Percentiles rank a stretch among this genome's conserved stretches.
These are phyloP conservation scores for Leucosticte australis DNA, from an alignment of 2,113 vertebrate species.

Conservation along the genomic window DNA sequence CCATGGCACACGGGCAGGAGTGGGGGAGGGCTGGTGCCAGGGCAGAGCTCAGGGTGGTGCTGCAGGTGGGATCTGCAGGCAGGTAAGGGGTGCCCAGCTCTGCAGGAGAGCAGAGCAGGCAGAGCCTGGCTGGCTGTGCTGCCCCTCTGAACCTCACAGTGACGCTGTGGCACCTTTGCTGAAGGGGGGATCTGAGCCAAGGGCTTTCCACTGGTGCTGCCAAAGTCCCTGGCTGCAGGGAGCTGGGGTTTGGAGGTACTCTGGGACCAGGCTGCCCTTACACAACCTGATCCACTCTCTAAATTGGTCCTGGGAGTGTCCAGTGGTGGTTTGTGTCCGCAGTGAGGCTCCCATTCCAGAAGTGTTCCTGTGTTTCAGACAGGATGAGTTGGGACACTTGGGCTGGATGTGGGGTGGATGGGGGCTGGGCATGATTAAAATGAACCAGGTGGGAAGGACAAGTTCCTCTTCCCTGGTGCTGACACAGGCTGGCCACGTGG, in stretches of 20 bases:
- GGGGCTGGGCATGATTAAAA: background rate
- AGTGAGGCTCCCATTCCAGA: background rate
- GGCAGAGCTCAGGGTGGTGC: background rate
- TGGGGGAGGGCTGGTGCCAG: background rate
- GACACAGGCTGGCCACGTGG: background rate
- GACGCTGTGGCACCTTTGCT: background rate
- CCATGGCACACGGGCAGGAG: background rate
- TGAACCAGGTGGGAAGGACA: background rate
- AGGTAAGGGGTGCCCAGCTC: background rate
- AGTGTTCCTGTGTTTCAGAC: background rate
- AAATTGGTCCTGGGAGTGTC: background rate
- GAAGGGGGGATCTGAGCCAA: background rate
- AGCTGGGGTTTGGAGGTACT: background rate
- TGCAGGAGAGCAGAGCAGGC: background rate
- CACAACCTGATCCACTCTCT: background rate
- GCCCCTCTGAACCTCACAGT: background rate
- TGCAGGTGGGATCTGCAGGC: background rate
- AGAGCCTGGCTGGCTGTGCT: background rate
- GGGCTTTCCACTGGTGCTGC: background rate
- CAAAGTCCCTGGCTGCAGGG: background rate
- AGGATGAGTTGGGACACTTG: background rate
- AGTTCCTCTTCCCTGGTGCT: background rate
- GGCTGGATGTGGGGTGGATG: background rate
- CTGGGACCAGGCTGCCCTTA: background rate
- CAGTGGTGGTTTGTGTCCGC: background rate